These are phyloP conservation scores for Serinus canaria DNA, from an alignment of 2,113 vertebrate species.

Conservation along the genomic window DNA sequence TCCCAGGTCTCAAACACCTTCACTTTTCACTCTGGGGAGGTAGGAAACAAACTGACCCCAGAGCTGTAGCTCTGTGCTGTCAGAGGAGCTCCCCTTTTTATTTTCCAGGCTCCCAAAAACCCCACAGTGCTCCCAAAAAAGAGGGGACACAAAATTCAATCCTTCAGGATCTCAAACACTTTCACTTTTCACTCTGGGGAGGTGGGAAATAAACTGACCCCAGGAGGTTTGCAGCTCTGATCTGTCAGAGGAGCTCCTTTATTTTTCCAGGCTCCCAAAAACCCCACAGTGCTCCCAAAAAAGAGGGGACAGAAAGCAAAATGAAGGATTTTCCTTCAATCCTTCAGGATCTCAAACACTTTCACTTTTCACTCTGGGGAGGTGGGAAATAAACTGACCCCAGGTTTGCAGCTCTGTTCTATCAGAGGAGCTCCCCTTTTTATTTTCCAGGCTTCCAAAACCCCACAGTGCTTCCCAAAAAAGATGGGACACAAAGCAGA, in stretches of 20 bases:
- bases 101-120: accelerated
- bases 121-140: not conserved
- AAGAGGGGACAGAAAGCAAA: accelerated
- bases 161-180: not conserved
- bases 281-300: not conserved
- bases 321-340: not conserved
- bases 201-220: not conserved
- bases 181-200: not conserved
- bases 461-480: not conserved
- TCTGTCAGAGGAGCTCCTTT: accelerated
- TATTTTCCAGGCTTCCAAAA: accelerated
- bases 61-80: not conserved
- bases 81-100: accelerated
- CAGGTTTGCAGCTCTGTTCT: not conserved
- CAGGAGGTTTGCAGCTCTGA: not conserved
- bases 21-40: not conserved
- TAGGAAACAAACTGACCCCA: not conserved
- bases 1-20: not conserved
- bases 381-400: not conserved
- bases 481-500: accelerated
- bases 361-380: not conserved
- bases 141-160: not conserved
- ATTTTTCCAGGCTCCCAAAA: not conserved
- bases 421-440: accelerated
- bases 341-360: not conserved